Evolutionary conservation across 1,140 invertebrate genomes (phyloP).

Genomic region (Sarcophaga bullata): DNA sequence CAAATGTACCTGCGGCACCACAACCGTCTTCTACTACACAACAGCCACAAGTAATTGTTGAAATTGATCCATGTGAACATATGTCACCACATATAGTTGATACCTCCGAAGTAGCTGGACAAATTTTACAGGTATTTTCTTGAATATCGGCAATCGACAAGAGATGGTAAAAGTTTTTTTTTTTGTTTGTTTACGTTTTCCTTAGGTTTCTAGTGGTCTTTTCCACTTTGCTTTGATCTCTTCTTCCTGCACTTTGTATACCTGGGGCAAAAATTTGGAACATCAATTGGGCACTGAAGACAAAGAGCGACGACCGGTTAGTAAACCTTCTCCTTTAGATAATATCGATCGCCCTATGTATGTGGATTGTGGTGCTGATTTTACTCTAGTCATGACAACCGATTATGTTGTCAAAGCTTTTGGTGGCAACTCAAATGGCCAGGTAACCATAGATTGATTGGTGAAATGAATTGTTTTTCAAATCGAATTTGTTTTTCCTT

Average conservation of each 20-base stretch:
- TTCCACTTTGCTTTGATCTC: constrained; percentile 74
- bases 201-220: constrained; percentile 71
- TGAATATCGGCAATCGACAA: not conserved
- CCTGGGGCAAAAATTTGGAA: constrained; percentile 76
- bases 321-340: constrained; percentile 62
- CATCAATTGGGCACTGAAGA: constrained; percentile 73
- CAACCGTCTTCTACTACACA: not conserved
- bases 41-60: not conserved
- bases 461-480: not conserved
- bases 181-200: not conserved
- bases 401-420: constrained; percentile 71
- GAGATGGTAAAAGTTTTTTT: not conserved
- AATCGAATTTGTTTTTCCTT: constrained; percentile 7
- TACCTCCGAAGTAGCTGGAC: constrained; percentile 69
- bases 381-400: constrained; percentile 70
- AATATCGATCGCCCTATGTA: constrained; percentile 64
- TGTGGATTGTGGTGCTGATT: constrained; percentile 71
- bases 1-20: not conserved
- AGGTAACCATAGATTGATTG: constrained; percentile 58
- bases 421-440: constrained; percentile 72
- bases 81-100: constrained; percentile 71
- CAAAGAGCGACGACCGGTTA: constrained; percentile 67
- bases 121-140: constrained; percentile 69
- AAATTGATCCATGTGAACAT: constrained; percentile 66
- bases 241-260: constrained; percentile 70